Conservation (phyloP, 2,888 invertebrate species). For the Cheilosia grossa region DNA sequence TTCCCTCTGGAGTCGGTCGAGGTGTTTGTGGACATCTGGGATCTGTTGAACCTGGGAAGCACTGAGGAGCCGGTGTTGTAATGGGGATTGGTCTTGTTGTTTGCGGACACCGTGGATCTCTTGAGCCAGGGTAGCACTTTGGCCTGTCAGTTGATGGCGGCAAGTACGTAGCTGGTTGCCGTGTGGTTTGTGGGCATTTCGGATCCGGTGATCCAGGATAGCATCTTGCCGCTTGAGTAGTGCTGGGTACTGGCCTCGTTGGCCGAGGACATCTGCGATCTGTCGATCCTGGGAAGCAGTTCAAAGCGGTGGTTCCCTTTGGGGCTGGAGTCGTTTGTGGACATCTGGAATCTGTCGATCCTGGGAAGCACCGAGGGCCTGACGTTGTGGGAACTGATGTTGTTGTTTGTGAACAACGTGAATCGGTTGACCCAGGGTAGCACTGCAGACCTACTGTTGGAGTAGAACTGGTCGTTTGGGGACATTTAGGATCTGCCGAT, state of each 20-base stretch:
- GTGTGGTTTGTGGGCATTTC: too few relatives aligned
- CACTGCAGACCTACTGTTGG: constrained; percentile 72
- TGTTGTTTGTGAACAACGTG: constrained; percentile 73
- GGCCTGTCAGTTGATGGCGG: not conserved
- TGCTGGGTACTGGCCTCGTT: too few relatives aligned
- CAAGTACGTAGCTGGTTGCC: too few relatives aligned
- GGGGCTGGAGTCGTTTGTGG: constrained; percentile 55
- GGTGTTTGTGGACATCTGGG: not conserved
- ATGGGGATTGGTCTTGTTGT: not conserved
- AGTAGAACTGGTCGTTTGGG: constrained; percentile 75
- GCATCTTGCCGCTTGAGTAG: too few relatives aligned
- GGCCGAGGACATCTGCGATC: not conserved
- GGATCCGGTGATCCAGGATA: too few relatives aligned
- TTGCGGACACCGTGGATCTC: not conserved
- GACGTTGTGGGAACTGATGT: not conserved
- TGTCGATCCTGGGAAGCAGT: too few relatives aligned
- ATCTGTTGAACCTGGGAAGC: not conserved
- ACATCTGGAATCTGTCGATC: constrained; percentile 80
- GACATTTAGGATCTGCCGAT: constrained; percentile 81
- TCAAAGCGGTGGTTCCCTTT: too few relatives aligned
- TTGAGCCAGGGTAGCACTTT: not conserved
- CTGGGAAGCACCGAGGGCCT: constrained; percentile 72
- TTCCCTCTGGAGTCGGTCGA: not conserved
- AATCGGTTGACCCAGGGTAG: constrained; percentile 78
- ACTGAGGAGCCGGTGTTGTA: not conserved